A percentile compares a stretch with the other conserved stretches of the same genome.
These are phyloP conservation scores for Archips crataeganus DNA, from an alignment of 2,888 invertebrate species.

Conservation along the genomic window DNA sequence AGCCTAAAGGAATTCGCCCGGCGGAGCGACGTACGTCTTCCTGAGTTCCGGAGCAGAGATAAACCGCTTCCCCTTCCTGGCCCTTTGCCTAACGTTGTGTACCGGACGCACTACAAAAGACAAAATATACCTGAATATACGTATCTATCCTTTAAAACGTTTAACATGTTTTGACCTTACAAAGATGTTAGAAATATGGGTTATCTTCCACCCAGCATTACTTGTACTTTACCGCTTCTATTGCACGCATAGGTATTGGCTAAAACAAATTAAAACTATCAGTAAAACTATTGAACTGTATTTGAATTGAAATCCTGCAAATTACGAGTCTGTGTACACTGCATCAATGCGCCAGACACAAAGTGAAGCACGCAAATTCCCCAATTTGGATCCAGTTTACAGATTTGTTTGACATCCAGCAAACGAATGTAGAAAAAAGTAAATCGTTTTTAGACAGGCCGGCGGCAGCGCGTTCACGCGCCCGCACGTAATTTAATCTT, in stretches of 20 bases:
- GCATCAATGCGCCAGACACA: conserved; percentile 48
- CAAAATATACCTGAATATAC: conserved; percentile 66
- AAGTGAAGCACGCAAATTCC: conserved; percentile 65
- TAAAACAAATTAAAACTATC: no score
- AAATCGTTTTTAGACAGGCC: conserved; percentile 59
- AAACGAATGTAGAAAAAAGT: conserved; percentile 69
- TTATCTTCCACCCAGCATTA: background rate
- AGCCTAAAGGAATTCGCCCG: conserved; percentile 72
- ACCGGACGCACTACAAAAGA: conserved; percentile 78
- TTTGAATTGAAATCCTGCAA: conserved; percentile 17
- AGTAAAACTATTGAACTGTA: conserved; percentile 4
- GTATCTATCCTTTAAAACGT: background rate
- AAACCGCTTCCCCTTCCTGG: conserved; percentile 84
- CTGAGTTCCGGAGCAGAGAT: conserved; percentile 82
- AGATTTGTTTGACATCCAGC: conserved; percentile 76
- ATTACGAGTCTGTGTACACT: conserved; percentile 13
- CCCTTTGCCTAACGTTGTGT: conserved; percentile 81
- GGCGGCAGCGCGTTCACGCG: conserved; percentile 56
- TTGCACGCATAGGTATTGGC: no score
- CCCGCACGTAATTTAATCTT: conserved; percentile 74
- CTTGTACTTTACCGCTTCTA: background rate
- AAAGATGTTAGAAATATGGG: background rate
- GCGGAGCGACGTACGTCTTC: conserved; percentile 78
- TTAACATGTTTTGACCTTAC: conserved; percentile 3
- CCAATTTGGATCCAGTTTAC: conserved; percentile 74